Percentiles rank a stretch among this genome's conserved stretches.
Conservation (phyloP, 2,797 vertebrate genomes). For the Microctenopoma stevenorrisi region DNA sequence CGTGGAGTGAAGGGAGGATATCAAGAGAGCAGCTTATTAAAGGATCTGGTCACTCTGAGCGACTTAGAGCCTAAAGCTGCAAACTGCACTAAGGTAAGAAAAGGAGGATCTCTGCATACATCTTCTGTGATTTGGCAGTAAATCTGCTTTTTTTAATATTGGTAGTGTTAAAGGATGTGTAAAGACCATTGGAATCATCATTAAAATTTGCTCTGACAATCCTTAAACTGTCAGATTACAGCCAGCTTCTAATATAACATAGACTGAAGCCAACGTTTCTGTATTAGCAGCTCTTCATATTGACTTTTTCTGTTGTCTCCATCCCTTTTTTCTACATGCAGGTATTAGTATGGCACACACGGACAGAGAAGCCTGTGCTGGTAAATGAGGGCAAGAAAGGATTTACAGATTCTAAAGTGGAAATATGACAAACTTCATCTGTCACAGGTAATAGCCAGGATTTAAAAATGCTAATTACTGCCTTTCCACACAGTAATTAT, state of each 20-base stretch:
- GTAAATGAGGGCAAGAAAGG: slow-evolving; percentile 91
- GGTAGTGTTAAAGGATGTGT: neutral
- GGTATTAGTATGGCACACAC: slow-evolving; percentile 93
- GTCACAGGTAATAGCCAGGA: slow-evolving; percentile 67
- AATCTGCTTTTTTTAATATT: slow-evolving; percentile 11
- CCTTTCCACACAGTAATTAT: slow-evolving; percentile 22
- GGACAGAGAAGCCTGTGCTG: slow-evolving; percentile 89
- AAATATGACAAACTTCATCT: slow-evolving; percentile 82
- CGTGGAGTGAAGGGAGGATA: slow-evolving; percentile 90
- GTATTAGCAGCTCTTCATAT: slow-evolving; percentile 12
- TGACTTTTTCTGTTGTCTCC: slow-evolving; percentile 21
- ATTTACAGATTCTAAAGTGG: slow-evolving; percentile 89
- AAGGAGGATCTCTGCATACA: neutral
- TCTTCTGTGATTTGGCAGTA: neutral
- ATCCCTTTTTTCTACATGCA: slow-evolving; percentile 57
- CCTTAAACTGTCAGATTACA: slow-evolving; percentile 41
- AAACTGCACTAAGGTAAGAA: slow-evolving; percentile 91
- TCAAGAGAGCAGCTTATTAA: slow-evolving; percentile 91
- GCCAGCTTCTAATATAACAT: slow-evolving; percentile 23
- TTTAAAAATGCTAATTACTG: slow-evolving; percentile 57
- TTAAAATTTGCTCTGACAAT: slow-evolving; percentile 22
- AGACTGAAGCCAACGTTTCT: slow-evolving; percentile 6
- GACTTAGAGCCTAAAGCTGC: slow-evolving; percentile 92
- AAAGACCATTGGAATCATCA: slow-evolving; percentile 19
- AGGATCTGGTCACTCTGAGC: slow-evolving; percentile 87